These are phyloP conservation scores for Pteronotus mesoamericanus DNA, from an alignment of 2,797 vertebrate species.

Conservation along the genomic window DNA sequence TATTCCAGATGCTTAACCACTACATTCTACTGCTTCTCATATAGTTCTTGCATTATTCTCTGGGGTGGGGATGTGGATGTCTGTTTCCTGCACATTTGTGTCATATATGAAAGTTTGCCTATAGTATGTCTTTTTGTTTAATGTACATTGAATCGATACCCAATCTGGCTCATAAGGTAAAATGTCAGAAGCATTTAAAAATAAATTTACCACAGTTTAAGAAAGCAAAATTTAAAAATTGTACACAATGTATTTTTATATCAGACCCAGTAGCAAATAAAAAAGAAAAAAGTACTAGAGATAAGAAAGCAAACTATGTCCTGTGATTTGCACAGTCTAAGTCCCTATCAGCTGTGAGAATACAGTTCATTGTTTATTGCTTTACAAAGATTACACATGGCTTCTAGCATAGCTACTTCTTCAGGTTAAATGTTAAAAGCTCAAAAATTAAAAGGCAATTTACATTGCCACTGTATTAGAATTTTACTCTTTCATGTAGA, in stretches of 20 bases:
- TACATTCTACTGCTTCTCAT: neutral
- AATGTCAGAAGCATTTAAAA: neutral
- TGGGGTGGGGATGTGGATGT: neutral
- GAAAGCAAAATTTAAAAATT: neutral
- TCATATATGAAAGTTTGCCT: neutral
- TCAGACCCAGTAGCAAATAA: neutral
- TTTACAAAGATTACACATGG: conserved; percentile 12
- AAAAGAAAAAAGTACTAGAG: neutral
- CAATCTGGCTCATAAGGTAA: neutral
- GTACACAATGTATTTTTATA: neutral
- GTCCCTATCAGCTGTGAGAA: neutral
- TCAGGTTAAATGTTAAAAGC: neutral
- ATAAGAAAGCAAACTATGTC: conserved; percentile 32
- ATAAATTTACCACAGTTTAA: neutral
- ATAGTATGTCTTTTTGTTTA: neutral
- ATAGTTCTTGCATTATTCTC: neutral
- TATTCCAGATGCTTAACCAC: neutral
- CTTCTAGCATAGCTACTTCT: neutral
- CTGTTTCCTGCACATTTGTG: neutral
- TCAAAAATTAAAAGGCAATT: neutral
- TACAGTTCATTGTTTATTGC: neutral
- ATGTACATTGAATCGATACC: neutral
- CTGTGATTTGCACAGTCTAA: neutral
- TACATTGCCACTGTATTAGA: neutral
- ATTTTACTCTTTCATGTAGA: neutral